phyloP scores from a whole-genome alignment of 2,797 vertebrate genomes.

The Danio kyathit region DNA sequence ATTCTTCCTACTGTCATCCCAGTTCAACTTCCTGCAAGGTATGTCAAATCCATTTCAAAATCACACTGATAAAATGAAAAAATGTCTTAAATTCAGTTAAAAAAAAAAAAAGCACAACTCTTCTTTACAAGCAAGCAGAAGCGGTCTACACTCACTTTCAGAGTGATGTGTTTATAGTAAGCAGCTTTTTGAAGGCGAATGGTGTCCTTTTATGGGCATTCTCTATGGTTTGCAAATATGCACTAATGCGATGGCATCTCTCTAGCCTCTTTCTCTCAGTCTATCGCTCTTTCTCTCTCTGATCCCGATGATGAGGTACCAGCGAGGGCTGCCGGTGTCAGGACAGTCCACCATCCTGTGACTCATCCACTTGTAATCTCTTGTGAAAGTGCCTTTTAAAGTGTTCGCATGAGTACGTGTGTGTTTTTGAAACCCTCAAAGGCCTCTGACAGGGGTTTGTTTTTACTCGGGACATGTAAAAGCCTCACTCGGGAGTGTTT shows the following conservation, averaged over 20 bases:
- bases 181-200: constrained; percentile 78
- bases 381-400: constrained; percentile 72
- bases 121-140: constrained; percentile 34
- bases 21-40: not conserved
- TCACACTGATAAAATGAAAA: not conserved
- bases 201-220: constrained; percentile 89
- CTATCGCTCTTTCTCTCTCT: constrained; percentile 61
- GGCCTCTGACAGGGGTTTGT: constrained; percentile 68
- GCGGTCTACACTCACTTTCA: constrained; percentile 51
- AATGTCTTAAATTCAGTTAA: constrained; percentile 5
- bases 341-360: constrained; percentile 58
- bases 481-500: constrained; percentile 74
- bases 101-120: not conserved
- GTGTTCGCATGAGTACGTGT: constrained; percentile 61
- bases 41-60: not conserved
- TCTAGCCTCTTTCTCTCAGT: constrained; percentile 47
- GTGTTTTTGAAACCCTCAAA: constrained; percentile 65
- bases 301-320: constrained; percentile 69
- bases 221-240: constrained; percentile 87
- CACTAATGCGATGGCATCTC: constrained; percentile 75
- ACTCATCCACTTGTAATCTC: constrained; percentile 64
- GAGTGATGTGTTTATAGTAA: constrained; percentile 88
- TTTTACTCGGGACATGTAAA: constrained; percentile 71
- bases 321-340: constrained; percentile 59
- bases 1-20: not conserved